phyloP scores from a whole-genome alignment of 2,113 vertebrate genomes.

The Regulus satrapa region DNA sequence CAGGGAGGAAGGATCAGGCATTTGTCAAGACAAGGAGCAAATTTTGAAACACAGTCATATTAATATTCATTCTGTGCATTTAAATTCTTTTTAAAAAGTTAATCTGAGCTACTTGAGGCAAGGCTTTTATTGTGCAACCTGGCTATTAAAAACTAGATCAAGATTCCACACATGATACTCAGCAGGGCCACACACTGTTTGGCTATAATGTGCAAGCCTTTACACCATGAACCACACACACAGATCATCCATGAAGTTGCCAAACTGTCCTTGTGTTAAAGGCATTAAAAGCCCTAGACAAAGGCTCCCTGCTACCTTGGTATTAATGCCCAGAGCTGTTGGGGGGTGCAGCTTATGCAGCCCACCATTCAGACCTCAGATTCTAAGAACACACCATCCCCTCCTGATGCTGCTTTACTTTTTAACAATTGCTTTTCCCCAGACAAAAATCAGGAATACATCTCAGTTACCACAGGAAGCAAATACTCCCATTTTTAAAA shows the following conservation, averaged over 20 bases:
- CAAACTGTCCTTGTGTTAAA: neutral
- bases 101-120: neutral
- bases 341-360: neutral
- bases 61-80: neutral
- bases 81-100: neutral
- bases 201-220: neutral
- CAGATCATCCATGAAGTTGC: neutral
- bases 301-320: neutral
- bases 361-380: neutral
- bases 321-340: neutral
- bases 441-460: neutral
- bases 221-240: neutral
- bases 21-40: neutral
- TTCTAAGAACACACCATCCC: neutral
- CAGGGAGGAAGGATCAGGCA: neutral
- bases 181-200: neutral
- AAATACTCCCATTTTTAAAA: neutral
- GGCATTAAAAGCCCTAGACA: neutral
- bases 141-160: neutral
- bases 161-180: neutral
- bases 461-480: neutral
- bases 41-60: neutral
- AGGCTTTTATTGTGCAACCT: neutral
- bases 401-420: neutral
- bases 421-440: neutral